Base-by-base conservation (phyloP, 2,797 vertebrate genomes). In the Oreochromis mossambicus region DNA sequence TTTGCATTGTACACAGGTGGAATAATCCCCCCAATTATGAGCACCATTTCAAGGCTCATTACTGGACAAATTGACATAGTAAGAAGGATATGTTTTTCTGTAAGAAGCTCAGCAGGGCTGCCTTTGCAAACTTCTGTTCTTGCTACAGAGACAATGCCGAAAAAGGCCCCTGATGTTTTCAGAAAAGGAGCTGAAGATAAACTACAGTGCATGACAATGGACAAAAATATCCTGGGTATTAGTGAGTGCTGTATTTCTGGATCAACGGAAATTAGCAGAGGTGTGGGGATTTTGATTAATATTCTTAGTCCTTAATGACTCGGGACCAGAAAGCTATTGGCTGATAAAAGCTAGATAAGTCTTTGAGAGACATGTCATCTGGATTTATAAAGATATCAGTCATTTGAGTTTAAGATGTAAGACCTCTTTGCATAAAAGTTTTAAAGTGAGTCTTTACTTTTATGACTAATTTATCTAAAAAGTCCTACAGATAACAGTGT, bases 211-310 rank as follows among this genome's bases (percentile, higher is more conserved):
- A 66, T 3, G 24, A 48, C 77, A 61, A 50, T 19, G 70, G 83
- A 88, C 88, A 77, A 41, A 91, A 92, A 91, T 86, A 92, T 68
- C 85, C 48, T 1, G 38, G 56, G 82, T 83, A 84, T 87, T 85
- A 79, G 70, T 19, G 77, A 81, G 80, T 1, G 50, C 84, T 90
- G 87, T 89, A 84, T 92, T 91, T 92, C 91, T 87, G 90, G 91
- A 91, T 54, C 76, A 90, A 78, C 85, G 77, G 92, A 93, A 92
- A 94, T 93, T 63, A 92, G 82, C 85, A 34, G 84, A 92, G 86
- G 77, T 89, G 87, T 86, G 75, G 41, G 46, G 78, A 86, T 87
- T 87, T 66, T 94, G 89, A 93, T 93, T 85, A 87, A 94, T 94
- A 87, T 84, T 88, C 80, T 68, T 77, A 68, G 54, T 63, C 80